Conservation (phyloP, 2,113 vertebrate genomes). For the Phylloscopus trochiloides region DNA sequence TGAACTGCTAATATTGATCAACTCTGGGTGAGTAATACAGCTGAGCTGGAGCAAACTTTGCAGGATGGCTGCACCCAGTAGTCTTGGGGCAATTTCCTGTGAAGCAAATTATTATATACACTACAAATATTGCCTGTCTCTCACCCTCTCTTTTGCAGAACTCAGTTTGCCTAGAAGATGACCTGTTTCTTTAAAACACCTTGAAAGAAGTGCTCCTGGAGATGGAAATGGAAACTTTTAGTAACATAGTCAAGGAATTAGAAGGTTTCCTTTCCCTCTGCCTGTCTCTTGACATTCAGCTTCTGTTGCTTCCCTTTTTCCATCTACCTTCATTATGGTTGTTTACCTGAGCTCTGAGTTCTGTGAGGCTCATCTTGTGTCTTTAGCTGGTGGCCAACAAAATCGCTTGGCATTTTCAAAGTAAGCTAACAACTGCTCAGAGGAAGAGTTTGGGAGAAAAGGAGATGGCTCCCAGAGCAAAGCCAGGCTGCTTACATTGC, state of each 20-base stretch:
- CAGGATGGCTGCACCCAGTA: rapidly evolving
- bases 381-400: not conserved
- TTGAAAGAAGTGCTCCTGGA: not conserved
- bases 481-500: not conserved
- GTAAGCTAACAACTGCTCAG: not conserved
- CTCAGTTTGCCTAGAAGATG: not conserved
- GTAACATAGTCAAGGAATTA: not conserved
- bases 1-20: not conserved
- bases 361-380: not conserved
- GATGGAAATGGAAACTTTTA: not conserved
- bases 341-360: not conserved
- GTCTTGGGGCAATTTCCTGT: not conserved
- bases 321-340: not conserved
- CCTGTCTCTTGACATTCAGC: not conserved
- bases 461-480: not conserved
- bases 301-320: not conserved
- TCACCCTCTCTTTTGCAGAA: not conserved
- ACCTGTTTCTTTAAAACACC: not conserved
- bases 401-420: not conserved
- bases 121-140: not conserved
- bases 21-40: not conserved
- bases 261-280: not conserved
- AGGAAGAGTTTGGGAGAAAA: not conserved
- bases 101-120: not conserved
- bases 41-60: not conserved